These are phyloP conservation scores for Catocala fraxini DNA, from an alignment of 2,888 invertebrate species.

Conservation along the genomic window DNA sequence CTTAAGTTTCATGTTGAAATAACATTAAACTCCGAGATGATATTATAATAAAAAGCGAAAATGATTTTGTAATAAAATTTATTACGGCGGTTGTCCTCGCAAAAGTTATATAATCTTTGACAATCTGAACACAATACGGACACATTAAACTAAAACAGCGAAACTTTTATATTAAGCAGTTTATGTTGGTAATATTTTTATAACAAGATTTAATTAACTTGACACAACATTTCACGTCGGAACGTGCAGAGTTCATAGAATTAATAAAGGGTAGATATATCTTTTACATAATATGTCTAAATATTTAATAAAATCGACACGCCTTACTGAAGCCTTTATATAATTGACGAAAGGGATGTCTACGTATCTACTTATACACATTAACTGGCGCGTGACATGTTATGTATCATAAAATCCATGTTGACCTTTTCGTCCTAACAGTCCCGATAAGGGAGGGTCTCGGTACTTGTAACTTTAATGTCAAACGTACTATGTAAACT, in stretches of 20 bases:
- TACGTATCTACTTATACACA: conserved; percentile 34
- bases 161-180: conserved; percentile 6
- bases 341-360: conserved; percentile 37
- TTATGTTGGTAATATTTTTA: conserved; percentile 4
- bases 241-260: not conserved
- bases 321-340: conserved; percentile 19
- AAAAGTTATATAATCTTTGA: conserved; percentile 7
- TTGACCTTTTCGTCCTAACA: conserved; percentile 47
- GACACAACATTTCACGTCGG: not conserved
- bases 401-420: conserved; percentile 48
- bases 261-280: conserved; percentile 1
- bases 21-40: conserved; percentile 6
- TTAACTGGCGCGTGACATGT: conserved; percentile 43
- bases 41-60: conserved; percentile 13
- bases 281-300: not conserved
- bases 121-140: conserved; percentile 8
- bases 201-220: not conserved
- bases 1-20: conserved; percentile 12
- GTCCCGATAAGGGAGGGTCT: conserved; percentile 43
- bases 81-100: conserved; percentile 3
- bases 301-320: conserved; percentile 13
- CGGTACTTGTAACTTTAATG: conserved; percentile 48
- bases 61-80: conserved; percentile 12
- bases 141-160: not conserved
- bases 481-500: conserved; percentile 42